These are phyloP conservation scores for Pimephales promelas DNA, from an alignment of 2,113 vertebrate species.

Conservation along the genomic window DNA sequence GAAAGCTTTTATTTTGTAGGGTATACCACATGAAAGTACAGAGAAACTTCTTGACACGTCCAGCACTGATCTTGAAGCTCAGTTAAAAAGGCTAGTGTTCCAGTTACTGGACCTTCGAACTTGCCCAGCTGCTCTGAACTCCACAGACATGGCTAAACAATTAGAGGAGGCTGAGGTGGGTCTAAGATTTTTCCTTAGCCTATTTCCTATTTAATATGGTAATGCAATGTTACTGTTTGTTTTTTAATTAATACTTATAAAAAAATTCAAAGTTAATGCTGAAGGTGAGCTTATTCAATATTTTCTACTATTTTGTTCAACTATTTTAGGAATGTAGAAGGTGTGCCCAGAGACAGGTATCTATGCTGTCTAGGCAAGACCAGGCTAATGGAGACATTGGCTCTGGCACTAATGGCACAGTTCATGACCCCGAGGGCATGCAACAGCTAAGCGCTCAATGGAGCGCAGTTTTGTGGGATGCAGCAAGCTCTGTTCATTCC, in stretches of 20 bases:
- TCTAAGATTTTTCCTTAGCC: background rate
- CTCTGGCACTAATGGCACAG: slow-evolving; percentile 4
- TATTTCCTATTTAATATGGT: background rate
- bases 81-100: slow-evolving; percentile 73
- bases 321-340: slow-evolving; percentile 64
- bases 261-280: background rate
- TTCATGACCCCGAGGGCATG: slow-evolving; percentile 45
- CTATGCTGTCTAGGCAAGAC: slow-evolving; percentile 51
- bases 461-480: slow-evolving; percentile 79
- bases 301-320: background rate
- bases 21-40: slow-evolving; percentile 50
- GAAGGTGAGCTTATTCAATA: background rate
- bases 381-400: slow-evolving; percentile 40
- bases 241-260: background rate
- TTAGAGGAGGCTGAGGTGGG: slow-evolving; percentile 86
- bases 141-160: slow-evolving; percentile 79
- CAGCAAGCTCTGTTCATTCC: slow-evolving; percentile 70
- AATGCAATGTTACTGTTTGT: background rate
- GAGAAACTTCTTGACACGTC: slow-evolving; percentile 50
- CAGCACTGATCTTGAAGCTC: slow-evolving; percentile 61
- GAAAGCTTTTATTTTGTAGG: slow-evolving; percentile 53
- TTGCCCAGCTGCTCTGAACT: slow-evolving; percentile 77
- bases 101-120: slow-evolving; percentile 79
- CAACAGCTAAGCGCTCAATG: slow-evolving; percentile 66
- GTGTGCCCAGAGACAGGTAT: slow-evolving; percentile 56